These are phyloP conservation scores for Diuraphis noxia DNA, from an alignment of 1,140 invertebrate genomes.

Conservation along the genomic window DNA sequence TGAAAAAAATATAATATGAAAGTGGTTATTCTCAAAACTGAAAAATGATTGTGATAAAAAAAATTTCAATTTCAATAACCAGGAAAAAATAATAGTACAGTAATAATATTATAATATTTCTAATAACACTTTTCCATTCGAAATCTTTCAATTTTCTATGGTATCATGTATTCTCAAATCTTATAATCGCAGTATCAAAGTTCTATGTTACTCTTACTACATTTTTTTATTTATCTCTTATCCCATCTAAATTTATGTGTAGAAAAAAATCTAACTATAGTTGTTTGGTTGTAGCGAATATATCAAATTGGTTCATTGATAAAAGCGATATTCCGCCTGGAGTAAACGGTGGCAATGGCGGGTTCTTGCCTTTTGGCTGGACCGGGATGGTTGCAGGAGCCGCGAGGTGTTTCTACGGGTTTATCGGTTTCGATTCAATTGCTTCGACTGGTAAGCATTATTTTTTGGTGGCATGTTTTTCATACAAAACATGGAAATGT, in stretches of 20 bases:
- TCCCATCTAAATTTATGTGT: too few species aligned
- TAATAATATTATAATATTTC: neutral
- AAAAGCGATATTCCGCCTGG: slow-evolving; percentile 64
- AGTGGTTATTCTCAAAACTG: neutral
- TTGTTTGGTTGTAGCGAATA: slow-evolving; percentile 60
- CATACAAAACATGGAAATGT: neutral
- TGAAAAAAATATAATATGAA: too few species aligned
- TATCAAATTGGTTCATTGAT: slow-evolving; percentile 71
- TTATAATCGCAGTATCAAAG: neutral
- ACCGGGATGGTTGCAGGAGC: slow-evolving; percentile 79
- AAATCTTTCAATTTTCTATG: neutral
- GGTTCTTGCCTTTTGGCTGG: slow-evolving; percentile 81
- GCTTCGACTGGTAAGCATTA: slow-evolving; percentile 68
- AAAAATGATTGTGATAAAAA: neutral
- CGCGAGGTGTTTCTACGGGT: slow-evolving; percentile 84
- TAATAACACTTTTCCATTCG: neutral
- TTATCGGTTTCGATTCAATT: slow-evolving; percentile 87
- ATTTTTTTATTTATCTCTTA: neutral
- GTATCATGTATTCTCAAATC: neutral
- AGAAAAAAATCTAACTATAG: too few species aligned
- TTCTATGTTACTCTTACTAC: neutral
- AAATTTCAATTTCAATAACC: neutral
- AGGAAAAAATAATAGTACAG: neutral
- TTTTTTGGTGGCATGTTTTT: neutral
- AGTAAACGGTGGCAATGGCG: slow-evolving; percentile 69